These are phyloP conservation scores for Eupithecia exiguata DNA, from an alignment of 2,888 invertebrate species.

Conservation along the genomic window DNA sequence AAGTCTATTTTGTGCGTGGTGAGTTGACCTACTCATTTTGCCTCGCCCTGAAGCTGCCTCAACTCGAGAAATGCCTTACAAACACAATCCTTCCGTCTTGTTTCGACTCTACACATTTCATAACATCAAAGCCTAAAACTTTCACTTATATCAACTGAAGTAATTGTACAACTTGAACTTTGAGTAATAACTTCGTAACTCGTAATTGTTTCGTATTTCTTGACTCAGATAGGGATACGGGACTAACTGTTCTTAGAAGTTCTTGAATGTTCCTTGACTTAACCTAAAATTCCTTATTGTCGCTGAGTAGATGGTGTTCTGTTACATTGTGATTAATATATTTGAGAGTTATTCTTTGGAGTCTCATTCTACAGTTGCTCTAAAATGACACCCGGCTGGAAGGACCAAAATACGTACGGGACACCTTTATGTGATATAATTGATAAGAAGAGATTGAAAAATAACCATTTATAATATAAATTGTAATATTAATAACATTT, in stretches of 20 bases:
- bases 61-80: not conserved
- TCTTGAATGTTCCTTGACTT: not conserved
- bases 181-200: constrained; percentile 16
- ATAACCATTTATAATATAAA: too few relatives aligned
- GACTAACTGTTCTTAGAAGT: constrained; percentile 3
- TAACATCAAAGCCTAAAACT: constrained; percentile 7
- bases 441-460: too few relatives aligned
- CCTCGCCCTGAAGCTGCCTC: not conserved
- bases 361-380: not conserved
- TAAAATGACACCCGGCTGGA: too few relatives aligned
- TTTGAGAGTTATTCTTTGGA: not conserved
- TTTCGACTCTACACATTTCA: constrained; percentile 1
- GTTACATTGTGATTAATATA: not conserved
- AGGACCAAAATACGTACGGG: too few relatives aligned
- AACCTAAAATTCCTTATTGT: not conserved
- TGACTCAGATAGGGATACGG: constrained; percentile 3
- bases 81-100: constrained; percentile 4
- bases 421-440: too few relatives aligned
- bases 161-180: constrained; percentile 16
- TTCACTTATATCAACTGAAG: constrained; percentile 15
- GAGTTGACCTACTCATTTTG: not conserved
- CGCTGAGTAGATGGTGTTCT: not conserved
- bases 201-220: constrained; percentile 23
- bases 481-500: too few relatives aligned
- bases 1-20: not conserved